These are phyloP conservation scores for Crypturellus tataupa DNA, from an alignment of 2,797 vertebrate genomes.

Conservation along the genomic window DNA sequence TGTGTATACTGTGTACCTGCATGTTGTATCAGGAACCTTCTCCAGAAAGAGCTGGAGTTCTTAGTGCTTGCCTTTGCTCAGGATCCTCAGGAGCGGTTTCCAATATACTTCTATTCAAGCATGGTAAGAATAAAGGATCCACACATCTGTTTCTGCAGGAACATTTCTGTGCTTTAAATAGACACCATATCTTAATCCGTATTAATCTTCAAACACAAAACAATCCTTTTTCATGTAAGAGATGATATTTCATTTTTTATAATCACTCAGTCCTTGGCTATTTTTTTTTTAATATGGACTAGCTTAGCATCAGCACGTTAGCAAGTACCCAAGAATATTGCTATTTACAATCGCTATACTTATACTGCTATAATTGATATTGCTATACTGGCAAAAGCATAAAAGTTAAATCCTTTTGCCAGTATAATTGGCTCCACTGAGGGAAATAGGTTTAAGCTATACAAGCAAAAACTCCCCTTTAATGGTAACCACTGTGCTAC, in stretches of 20 bases:
- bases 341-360: too few species aligned
- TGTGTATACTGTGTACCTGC: background rate
- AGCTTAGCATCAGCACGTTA: background rate
- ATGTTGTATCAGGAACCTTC: background rate
- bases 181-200: background rate
- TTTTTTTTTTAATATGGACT: background rate
- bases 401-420: background rate
- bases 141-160: background rate
- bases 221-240: background rate
- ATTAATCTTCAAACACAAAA: conserved; percentile 11
- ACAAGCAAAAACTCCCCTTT: conserved; percentile 24
- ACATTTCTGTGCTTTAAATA: background rate
- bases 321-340: background rate
- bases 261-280: background rate
- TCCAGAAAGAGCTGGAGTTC: background rate
- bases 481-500: background rate
- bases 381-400: background rate
- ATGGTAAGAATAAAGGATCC: background rate
- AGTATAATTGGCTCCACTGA: conserved; percentile 7
- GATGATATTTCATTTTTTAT: background rate
- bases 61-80: background rate
- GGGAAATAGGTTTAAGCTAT: conserved; percentile 22
- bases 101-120: background rate
- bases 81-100: background rate
- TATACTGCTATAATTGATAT: background rate